These are phyloP conservation scores for Heliconius eleuchia DNA, from an alignment of 1,140 invertebrate species.

Conservation along the genomic window DNA sequence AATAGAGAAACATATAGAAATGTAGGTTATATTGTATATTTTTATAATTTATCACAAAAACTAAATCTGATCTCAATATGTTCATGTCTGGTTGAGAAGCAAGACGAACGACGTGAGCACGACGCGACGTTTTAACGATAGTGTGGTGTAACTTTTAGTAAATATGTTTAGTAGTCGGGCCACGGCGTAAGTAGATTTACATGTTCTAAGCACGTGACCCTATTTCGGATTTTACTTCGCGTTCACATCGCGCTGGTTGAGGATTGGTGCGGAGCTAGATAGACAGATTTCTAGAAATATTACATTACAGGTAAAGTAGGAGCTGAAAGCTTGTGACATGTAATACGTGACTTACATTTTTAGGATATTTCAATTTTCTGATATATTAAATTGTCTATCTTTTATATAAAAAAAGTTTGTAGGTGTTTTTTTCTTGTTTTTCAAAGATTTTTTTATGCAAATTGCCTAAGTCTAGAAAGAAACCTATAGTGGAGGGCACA, in stretches of 20 bases:
- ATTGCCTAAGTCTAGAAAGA: no score
- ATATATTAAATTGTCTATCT: background rate
- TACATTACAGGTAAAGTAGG: constrained; percentile 10
- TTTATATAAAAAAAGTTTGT: background rate
- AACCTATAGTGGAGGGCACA: no score
- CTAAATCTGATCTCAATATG: background rate
- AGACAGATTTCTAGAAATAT: constrained; percentile 14
- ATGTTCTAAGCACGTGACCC: constrained; percentile 71
- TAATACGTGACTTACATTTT: constrained; percentile 1
- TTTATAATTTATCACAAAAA: background rate
- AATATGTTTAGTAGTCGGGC: constrained; percentile 57
- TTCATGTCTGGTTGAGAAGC: background rate
- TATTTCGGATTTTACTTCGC: constrained; percentile 69
- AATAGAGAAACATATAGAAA: no score
- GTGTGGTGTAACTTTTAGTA: constrained; percentile 55
- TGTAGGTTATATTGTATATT: background rate
- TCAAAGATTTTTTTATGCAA: no score
- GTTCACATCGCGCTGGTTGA: constrained; percentile 56
- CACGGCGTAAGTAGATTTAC: constrained; percentile 76
- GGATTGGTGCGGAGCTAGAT: constrained; percentile 32
- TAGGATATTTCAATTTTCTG: background rate
- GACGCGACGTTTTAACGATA: constrained; percentile 44
- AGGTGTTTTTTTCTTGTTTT: background rate
- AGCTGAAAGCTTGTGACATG: constrained; percentile 12
- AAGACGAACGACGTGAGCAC: constrained; percentile 12